A percentile compares a stretch with the other conserved stretches of the same genome.
These are phyloP conservation scores for Phenganax marumi DNA, from an alignment of 92 coral and sea anemone species.

Conservation along the genomic window DNA sequence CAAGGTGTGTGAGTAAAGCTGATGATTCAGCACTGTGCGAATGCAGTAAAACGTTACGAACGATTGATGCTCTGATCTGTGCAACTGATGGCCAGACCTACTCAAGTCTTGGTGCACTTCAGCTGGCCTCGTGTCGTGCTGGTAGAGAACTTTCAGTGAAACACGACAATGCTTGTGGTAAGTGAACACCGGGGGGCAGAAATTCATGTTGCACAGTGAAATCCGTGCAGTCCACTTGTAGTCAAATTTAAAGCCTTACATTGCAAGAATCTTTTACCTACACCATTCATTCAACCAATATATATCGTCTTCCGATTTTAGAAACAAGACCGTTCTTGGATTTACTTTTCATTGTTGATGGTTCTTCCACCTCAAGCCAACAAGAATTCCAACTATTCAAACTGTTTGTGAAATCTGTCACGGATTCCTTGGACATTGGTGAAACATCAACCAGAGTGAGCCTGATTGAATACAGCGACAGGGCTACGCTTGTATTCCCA, in stretches of 20 bases:
- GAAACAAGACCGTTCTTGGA: constrained; percentile 34
- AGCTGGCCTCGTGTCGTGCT: constrained; percentile 39
- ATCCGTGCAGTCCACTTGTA: not conserved
- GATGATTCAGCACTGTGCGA: constrained; percentile 77
- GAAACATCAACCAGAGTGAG: constrained; percentile 31
- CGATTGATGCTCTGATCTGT: not conserved
- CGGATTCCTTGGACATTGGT: constrained; percentile 29
- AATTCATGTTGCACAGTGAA: not conserved
- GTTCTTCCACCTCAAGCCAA: constrained; percentile 24
- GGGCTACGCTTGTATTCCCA: constrained; percentile 41
- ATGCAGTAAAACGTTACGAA: constrained; percentile 54
- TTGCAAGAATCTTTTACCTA: too few species aligned
- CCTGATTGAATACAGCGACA: constrained; percentile 41
- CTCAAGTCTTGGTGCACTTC: constrained; percentile 14
- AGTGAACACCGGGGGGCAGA: not conserved
- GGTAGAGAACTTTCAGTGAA: constrained; percentile 21
- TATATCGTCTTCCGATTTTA: not conserved
- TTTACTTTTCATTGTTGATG: constrained; percentile 34
- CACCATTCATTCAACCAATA: not conserved
- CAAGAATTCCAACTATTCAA: constrained; percentile 31
- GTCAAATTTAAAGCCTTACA: too few species aligned
- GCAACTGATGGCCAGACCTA: constrained; percentile 38
- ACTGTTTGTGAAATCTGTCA: constrained; percentile 29
- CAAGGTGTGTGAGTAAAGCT: constrained; percentile 78
- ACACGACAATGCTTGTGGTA: constrained; percentile 39